Conservation (phyloP, 1,140 invertebrate species). For the Schlechtendalia chinensis region DNA sequence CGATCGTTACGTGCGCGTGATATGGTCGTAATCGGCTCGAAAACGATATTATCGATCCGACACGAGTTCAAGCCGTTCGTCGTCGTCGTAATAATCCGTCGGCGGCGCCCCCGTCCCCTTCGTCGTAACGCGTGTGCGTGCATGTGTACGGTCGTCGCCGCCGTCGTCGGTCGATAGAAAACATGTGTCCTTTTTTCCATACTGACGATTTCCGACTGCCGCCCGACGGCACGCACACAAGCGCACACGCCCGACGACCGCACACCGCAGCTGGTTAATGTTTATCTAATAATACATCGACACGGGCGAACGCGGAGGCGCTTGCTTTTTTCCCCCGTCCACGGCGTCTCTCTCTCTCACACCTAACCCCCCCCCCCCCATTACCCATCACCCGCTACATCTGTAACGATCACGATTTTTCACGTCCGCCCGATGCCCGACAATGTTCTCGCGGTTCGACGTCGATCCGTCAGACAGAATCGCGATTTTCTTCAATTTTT, state of each 20-base stretch:
- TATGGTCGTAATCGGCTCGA: neutral
- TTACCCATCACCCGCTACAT: no score
- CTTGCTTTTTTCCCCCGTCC: no score
- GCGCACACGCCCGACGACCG: neutral
- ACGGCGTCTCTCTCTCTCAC: neutral
- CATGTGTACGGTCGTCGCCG: neutral
- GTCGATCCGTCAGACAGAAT: no score
- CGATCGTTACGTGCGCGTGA: no score
- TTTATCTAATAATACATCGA: slow-evolving; percentile 48
- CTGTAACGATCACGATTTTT: no score
- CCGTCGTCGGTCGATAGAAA: slow-evolving; percentile 47
- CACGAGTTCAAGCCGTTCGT: neutral
- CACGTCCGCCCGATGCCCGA: no score
- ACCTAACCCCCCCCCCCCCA: no score
- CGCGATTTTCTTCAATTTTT: no score
- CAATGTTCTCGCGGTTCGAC: no score
- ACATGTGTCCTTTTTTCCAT: slow-evolving; percentile 50
- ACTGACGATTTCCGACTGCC: slow-evolving; percentile 40
- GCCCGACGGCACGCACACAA: neutral
- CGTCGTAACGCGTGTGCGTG: neutral
- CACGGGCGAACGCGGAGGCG: neutral
- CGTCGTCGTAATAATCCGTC: slow-evolving; percentile 2
- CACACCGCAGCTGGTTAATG: slow-evolving; percentile 44
- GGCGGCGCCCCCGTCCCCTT: neutral
- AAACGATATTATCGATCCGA: slow-evolving; percentile 8